phyloP scores from a whole-genome alignment of 2,797 vertebrate species.

The Pantherophis alleghaniensis region DNA sequence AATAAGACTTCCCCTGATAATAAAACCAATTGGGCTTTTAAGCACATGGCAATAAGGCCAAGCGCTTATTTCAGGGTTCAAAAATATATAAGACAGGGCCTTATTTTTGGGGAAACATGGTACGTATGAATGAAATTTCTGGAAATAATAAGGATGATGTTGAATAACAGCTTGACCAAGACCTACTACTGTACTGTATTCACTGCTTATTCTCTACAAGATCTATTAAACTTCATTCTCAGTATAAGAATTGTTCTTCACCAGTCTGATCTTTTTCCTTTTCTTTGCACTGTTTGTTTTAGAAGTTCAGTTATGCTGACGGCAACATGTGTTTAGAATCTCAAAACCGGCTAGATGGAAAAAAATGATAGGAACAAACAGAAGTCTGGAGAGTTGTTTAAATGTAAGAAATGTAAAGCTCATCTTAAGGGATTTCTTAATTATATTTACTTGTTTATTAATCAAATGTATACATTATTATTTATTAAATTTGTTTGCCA shows the following conservation, averaged over 20 bases:
- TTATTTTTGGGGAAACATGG: no score
- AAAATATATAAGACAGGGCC: no score
- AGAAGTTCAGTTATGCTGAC: not conserved
- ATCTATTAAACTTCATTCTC: not conserved
- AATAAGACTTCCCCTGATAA: no score
- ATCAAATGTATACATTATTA: not conserved
- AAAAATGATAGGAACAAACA: not conserved
- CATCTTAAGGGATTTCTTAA: not conserved
- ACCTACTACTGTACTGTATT: not conserved
- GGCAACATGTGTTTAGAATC: fast-evolving
- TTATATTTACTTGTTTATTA: not conserved
- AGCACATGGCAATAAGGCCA: no score
- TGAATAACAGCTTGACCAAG: not conserved
- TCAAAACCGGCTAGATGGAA: not conserved
- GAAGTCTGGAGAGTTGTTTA: not conserved
- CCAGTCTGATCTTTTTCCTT: not conserved
- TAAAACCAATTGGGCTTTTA: no score
- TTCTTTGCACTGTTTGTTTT: not conserved
- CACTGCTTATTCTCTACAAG: not conserved
- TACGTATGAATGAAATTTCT: not conserved
- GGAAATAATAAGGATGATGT: not conserved
- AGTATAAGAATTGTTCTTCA: not conserved
- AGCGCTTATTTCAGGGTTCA: no score
- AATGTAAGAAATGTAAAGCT: fast-evolving
- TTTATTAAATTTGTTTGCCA: not conserved